Evolutionary conservation across 2,113 vertebrate genomes (phyloP).

Genomic region (Brachypodius melanocephalos): DNA sequence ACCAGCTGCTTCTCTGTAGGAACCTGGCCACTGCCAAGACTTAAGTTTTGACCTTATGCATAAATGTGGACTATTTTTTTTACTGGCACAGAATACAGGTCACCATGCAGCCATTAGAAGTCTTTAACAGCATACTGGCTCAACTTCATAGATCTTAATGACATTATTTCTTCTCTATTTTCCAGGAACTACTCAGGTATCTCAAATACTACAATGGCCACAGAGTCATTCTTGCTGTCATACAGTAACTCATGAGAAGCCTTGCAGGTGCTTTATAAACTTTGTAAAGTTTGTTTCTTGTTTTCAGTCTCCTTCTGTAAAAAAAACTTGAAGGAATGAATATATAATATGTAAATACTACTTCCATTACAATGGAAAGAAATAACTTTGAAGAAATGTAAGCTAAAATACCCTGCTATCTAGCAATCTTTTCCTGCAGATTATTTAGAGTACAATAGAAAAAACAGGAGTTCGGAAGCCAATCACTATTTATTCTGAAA

Average conservation of each 20-base stretch:
- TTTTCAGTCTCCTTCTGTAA: neutral
- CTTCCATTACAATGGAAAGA: neutral
- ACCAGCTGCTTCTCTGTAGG: neutral
- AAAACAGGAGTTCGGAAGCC: neutral
- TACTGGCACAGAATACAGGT: neutral
- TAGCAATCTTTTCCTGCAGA: neutral
- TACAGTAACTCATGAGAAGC: neutral
- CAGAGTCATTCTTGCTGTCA: neutral
- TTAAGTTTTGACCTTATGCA: neutral
- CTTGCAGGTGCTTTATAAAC: neutral
- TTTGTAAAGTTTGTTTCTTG: neutral
- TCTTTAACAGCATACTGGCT: neutral
- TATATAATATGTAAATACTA: neutral
- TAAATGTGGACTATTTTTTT: neutral
- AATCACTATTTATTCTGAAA: neutral
- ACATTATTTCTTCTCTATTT: neutral
- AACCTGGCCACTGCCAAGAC: neutral
- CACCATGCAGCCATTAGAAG: neutral
- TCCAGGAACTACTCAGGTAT: neutral
- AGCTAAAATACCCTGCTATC: neutral
- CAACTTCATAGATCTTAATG: neutral
- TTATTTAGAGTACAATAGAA: neutral
- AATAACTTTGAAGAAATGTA: neutral
- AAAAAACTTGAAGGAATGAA: neutral
- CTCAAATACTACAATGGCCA: neutral